A percentile compares a stretch with the other conserved stretches of the same genome.
Conservation (phyloP, 2,888 invertebrate species). For the Antheraea assamensis region DNA sequence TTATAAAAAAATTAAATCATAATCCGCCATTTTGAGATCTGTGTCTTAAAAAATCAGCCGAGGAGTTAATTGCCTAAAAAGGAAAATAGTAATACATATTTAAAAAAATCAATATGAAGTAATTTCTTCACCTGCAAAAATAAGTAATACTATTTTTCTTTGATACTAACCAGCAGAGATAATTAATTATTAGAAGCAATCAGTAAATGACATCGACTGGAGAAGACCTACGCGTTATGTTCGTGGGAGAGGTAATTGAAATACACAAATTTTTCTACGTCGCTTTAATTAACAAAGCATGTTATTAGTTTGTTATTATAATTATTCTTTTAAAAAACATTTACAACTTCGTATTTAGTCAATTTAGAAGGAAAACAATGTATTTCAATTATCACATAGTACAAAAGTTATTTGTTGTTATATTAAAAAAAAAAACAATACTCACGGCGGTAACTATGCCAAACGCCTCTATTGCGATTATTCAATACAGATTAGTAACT, state of each 20-base stretch:
- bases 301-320: too few species aligned
- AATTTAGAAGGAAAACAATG: not conserved
- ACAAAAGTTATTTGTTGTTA: not conserved
- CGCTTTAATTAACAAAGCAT: not conserved
- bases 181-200: not conserved
- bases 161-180: not conserved
- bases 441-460: not conserved
- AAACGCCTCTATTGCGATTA: constrained; percentile 10
- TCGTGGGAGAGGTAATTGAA: not conserved
- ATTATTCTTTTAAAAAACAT: not conserved
- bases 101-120: not conserved
- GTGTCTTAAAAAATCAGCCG: too few species aligned
- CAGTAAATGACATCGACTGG: not conserved
- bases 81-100: not conserved
- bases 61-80: too few species aligned
- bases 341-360: not conserved
- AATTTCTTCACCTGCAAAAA: not conserved
- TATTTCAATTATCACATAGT: not conserved
- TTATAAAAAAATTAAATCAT: too few species aligned
- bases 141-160: not conserved
- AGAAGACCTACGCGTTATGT: not conserved
- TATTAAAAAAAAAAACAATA: not conserved
- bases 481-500: not conserved
- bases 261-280: not conserved
- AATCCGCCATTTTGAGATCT: too few species aligned